Evolutionary conservation across 2,888 invertebrate genomes (phyloP).

Genomic region (Fabriciana adippe): DNA sequence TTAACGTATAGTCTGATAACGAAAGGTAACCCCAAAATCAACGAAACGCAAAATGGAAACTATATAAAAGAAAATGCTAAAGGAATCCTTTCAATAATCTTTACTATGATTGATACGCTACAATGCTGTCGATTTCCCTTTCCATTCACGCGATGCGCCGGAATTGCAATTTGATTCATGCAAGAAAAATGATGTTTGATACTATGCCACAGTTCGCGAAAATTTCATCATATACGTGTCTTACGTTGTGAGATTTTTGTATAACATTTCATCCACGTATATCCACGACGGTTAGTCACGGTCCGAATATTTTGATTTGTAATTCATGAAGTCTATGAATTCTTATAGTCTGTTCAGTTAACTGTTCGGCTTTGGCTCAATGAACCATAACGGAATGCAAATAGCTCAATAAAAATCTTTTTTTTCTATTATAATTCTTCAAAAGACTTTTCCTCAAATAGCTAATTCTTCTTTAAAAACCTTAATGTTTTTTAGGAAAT

Average conservation of each 20-base stretch:
- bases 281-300: constrained; percentile 46
- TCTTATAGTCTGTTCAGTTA: constrained; percentile 31
- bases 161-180: constrained; percentile 35
- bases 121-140: constrained; percentile 66
- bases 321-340: constrained; percentile 46
- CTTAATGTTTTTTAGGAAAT: too few relatives aligned
- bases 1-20: constrained; percentile 37
- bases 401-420: neutral
- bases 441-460: too few relatives aligned
- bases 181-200: constrained; percentile 26
- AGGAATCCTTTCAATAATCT: constrained; percentile 5
- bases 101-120: constrained; percentile 13
- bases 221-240: constrained; percentile 29
- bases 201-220: constrained; percentile 24
- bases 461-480: too few relatives aligned
- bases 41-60: constrained; percentile 6
- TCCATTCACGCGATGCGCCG: constrained; percentile 54
- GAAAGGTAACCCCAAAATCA: constrained; percentile 25
- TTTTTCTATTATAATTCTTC: too few relatives aligned
- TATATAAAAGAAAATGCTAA: constrained; percentile 4
- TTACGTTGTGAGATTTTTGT: constrained; percentile 33
- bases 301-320: constrained; percentile 52
- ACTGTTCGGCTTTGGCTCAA: constrained; percentile 31
- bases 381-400: constrained; percentile 19
- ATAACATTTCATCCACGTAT: constrained; percentile 30